Evolutionary conservation across 1,140 invertebrate species (phyloP).

Genomic region (Popillia japonica): DNA sequence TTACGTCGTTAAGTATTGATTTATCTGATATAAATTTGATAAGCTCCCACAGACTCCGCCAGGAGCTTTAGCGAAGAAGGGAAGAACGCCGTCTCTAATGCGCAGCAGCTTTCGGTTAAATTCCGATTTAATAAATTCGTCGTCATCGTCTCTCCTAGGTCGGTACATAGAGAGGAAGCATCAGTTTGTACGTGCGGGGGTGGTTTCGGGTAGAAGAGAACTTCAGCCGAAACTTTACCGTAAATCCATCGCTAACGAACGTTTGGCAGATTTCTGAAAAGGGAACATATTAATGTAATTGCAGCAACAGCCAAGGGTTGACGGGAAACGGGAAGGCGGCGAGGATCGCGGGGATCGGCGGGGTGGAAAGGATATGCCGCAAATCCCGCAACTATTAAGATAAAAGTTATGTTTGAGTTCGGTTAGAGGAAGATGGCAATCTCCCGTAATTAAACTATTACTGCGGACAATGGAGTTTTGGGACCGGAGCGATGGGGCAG

Average conservation of each 20-base stretch:
- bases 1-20: not conserved
- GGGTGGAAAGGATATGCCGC: not conserved
- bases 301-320: not conserved
- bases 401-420: constrained; percentile 15
- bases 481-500: not conserved
- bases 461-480: constrained; percentile 1
- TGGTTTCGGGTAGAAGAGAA: too few relatives aligned
- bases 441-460: constrained; percentile 8
- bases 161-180: too few relatives aligned
- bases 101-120: not conserved
- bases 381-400: constrained; percentile 10
- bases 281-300: not conserved
- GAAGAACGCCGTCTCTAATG: not conserved
- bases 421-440: not conserved
- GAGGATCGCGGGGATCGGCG: not conserved
- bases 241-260: constrained; percentile 10
- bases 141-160: too few relatives aligned
- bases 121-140: not conserved
- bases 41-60: not conserved
- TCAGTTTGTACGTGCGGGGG: too few relatives aligned
- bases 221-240: not conserved
- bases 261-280: constrained; percentile 6
- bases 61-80: not conserved
- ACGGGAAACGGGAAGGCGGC: not conserved
- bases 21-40: constrained; percentile 7